phyloP scores from a whole-genome alignment of 2,888 invertebrate genomes.

The Ormyrus rosae region DNA sequence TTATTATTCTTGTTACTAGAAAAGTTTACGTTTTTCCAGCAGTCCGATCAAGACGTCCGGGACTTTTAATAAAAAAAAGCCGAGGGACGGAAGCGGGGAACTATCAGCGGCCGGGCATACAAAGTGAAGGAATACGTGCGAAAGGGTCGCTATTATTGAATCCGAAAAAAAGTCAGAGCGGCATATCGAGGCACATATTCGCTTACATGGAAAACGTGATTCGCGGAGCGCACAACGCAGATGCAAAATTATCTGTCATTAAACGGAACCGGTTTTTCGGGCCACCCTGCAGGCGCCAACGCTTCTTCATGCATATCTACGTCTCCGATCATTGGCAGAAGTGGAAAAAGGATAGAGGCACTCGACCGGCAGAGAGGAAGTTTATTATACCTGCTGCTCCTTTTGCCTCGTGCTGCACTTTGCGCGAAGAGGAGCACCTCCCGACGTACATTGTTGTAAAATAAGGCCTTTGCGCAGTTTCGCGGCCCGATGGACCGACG shows the following conservation, averaged over 20 bases:
- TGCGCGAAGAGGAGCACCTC: background rate
- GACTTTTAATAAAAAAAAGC: background rate
- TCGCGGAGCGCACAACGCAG: constrained; percentile 16
- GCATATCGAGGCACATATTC: constrained; percentile 11
- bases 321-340: constrained; percentile 28
- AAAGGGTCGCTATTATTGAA: constrained; percentile 39
- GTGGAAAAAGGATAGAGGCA: constrained; percentile 28
- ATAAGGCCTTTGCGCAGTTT: background rate
- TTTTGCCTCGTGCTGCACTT: background rate
- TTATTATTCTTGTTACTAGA: too few relatives aligned
- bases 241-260: constrained; percentile 63
- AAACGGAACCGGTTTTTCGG: constrained; percentile 65
- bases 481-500: too few relatives aligned
- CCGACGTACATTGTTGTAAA: constrained; percentile 6
- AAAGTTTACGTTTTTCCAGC: background rate
- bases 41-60: constrained; percentile 10
- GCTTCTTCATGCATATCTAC: constrained; percentile 42
- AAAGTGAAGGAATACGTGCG: constrained; percentile 19
- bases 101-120: constrained; percentile 1
- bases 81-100: constrained; percentile 38
- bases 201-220: background rate
- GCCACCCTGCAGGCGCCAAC: constrained; percentile 61
- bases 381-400: background rate
- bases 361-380: background rate
- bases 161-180: constrained; percentile 15